Evolutionary conservation across 2,113 vertebrate species (phyloP).

Genomic region (Heterotilapia buettikoferi): DNA sequence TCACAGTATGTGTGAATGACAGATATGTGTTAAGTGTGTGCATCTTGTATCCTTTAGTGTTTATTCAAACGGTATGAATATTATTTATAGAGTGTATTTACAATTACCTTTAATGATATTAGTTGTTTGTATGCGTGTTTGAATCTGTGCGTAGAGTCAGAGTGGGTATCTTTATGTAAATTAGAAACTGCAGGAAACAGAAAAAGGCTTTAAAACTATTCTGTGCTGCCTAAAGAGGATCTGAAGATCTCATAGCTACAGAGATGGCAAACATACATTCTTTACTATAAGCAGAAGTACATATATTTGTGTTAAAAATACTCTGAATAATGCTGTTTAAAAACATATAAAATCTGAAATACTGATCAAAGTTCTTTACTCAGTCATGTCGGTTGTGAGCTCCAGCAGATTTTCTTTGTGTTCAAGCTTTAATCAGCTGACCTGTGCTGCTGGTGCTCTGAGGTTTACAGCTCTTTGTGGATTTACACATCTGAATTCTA

Average conservation of each 20-base stretch:
- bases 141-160: background rate
- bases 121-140: background rate
- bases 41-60: background rate
- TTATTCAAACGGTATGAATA: background rate
- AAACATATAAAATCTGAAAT: background rate
- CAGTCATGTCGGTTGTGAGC: background rate
- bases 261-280: background rate
- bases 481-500: background rate
- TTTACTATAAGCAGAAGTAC: background rate
- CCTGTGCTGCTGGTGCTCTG: background rate
- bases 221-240: background rate
- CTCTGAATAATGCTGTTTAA: background rate
- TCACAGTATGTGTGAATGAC: background rate
- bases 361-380: background rate
- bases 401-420: background rate
- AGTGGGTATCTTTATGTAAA: slow-evolving; percentile 35
- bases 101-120: background rate
- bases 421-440: background rate
- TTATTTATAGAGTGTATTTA: background rate
- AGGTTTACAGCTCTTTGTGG: background rate
- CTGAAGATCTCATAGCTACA: background rate
- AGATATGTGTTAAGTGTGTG: background rate
- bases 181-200: slow-evolving; percentile 22
- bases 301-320: background rate
- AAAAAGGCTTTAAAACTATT: background rate